Conservation (phyloP, 2,113 vertebrate species). For the Buteo buteo region DNA sequence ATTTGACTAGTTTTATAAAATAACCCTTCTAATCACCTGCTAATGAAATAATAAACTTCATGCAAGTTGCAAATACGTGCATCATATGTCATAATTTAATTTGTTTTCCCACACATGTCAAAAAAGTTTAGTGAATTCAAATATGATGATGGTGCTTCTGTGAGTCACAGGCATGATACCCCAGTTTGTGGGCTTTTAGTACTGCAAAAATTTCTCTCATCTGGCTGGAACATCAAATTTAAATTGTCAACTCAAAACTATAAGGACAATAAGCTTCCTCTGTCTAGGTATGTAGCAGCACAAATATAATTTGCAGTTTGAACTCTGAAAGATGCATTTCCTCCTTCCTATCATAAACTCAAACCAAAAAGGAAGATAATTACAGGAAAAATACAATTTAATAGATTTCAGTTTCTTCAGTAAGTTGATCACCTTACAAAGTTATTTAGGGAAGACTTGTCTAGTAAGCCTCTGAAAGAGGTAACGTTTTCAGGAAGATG, state of each 20-base stretch:
- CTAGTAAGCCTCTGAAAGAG: neutral
- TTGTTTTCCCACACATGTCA: neutral
- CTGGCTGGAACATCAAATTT: neutral
- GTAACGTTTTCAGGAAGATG: neutral
- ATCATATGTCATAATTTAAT: neutral
- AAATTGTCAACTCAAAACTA: neutral
- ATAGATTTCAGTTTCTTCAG: neutral
- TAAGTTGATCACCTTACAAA: neutral
- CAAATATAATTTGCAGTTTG: neutral
- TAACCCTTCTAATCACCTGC: neutral
- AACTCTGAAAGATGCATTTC: neutral
- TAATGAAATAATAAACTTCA: neutral
- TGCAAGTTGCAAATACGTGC: neutral
- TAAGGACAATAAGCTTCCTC: neutral
- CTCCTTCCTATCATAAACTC: neutral
- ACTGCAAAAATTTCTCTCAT: neutral
- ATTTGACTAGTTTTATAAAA: neutral
- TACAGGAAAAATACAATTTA: neutral
- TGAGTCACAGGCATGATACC: neutral
- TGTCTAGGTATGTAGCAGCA: neutral
- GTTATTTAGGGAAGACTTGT: neutral
- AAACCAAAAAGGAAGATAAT: neutral
- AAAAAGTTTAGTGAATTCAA: neutral
- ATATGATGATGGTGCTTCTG: neutral
- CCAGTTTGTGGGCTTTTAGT: neutral